Evolutionary conservation across 2,797 vertebrate species (phyloP), one percentile per base, ranked within the genome.

Genomic region (Pseudochromis fuscus): DNA sequence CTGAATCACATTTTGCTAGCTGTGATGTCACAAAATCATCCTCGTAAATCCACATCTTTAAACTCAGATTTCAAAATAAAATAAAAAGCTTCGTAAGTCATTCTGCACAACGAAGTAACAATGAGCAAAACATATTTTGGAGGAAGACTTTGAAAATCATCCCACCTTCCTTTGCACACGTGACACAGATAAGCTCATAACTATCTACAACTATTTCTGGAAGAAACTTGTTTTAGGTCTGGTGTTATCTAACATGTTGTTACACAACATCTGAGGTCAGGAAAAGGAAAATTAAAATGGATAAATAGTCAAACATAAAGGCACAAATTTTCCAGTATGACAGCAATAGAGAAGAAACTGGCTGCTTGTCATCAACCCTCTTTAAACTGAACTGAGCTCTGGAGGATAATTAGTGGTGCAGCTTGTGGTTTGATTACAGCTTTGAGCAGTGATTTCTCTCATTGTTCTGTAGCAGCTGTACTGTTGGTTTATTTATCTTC

Each of bases 351-450:
- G 27, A 23, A 30, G 55, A 44, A 80, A 52, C 37, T 12, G 45
- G 45, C 25, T 53, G 53, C 21, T 69, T 38, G 40, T 68, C 40
- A 42, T 62, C 31, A 46, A 50, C 25, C 63, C 35, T 31, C 11
- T 13, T 37, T 12, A 31, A 62, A 42, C 68, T 28, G 72, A 62
- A 71, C n/a, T 40, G 45, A 82, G 72, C 73, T 73, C 45, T 16
- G 9, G 71, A 67, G 44, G 75, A 71, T 84, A 60, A 75, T 84
- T 76, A 75, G 52, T 55, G 67, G 44, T 56, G 60, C 58, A 60
- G 80, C 63, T 60, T 69, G 69, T 56, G 77, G 68, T 77, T 77
- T 81, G 72, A 85, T 86, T 82, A 49, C 31, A 79, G 61, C 56
- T 30, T 74, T n/a, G 24, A 63, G 25, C 33, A 13, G 60, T 5